Evolutionary conservation across 1,140 invertebrate species (phyloP), one percentile per base, ranked within the genome.

Genomic region (Orussus abietinus): DNA sequence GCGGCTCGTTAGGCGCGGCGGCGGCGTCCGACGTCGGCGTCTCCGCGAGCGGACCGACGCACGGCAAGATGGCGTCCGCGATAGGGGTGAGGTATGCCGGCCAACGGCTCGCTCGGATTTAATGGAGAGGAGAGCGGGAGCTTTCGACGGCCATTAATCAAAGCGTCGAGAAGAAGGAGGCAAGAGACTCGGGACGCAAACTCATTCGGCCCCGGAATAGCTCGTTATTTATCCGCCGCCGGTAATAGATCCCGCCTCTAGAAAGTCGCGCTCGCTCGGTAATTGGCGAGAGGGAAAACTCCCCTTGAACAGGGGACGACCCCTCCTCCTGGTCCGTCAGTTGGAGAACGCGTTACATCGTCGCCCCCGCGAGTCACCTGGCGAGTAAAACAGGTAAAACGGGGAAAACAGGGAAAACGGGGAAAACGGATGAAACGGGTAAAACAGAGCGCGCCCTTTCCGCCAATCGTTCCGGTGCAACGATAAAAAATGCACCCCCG

Each of bases 201-300:
- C 58, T 64, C 56, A 59, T 66, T 66, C 54, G 49, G 45, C 53
- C 30, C 46, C 40, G 45, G 38, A 61, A 56, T 51, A 51, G 45
- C 53, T 54, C 48, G 59, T 67, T 66, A 66, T 63, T 67, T 64
- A 67, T 63, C 54, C 57, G 41, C 25, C 43, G 33, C 12, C 34
- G 41, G 60, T 59, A 62, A 66, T 64, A 59, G 51, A 59, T 64
- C 51, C 51, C 38, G 41, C 53, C 14, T 26, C 46, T 42, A 51
- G 50, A 57, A 57, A 55, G 44, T 49, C 52, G 48, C 42, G 42
- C 40, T 59, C 35, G 39, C n/a, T 52, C 41, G 33, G 51, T 64
- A 66, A 66, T 65, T 64, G 59, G 51, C 37, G 30, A 29, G 14
- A 18, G 3, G n/a, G 15, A 39, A 28, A 12, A 28, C n/a, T n/a